phyloP scores from a whole-genome alignment of 1,140 invertebrate genomes.

The Trialeurodes vaporariorum region DNA sequence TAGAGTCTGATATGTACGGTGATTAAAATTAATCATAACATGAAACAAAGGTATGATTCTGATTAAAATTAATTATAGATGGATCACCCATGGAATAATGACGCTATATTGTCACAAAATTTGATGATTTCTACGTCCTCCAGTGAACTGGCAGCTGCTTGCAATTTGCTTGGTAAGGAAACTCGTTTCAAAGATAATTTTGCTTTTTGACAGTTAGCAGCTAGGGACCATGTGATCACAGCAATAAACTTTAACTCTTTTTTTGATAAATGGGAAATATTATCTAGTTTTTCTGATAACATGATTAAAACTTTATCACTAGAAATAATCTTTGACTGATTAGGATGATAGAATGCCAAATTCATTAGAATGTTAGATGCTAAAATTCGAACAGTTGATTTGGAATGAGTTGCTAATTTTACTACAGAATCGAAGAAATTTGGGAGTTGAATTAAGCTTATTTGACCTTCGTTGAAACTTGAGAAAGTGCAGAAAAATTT shows the following conservation, averaged over 20 bases:
- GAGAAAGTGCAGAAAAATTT: not conserved
- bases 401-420: not conserved
- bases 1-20: no score
- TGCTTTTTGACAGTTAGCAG: not conserved
- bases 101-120: not conserved
- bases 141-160: not conserved
- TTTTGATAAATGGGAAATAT: not conserved
- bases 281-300: not conserved
- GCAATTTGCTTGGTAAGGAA: not conserved
- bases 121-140: not conserved
- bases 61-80: no score
- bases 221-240: not conserved
- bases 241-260: not conserved
- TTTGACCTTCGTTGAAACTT: not conserved
- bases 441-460: not conserved
- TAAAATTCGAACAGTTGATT: not conserved
- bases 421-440: not conserved
- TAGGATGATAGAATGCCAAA: not conserved
- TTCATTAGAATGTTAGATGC: not conserved
- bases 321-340: not conserved
- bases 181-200: not conserved
- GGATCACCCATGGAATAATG: not conserved
- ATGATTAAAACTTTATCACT: not conserved
- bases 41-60: no score
- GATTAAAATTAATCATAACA: no score